Base-by-base conservation (phyloP, 2,888 invertebrate species). In the Galerucella pusilla region DNA sequence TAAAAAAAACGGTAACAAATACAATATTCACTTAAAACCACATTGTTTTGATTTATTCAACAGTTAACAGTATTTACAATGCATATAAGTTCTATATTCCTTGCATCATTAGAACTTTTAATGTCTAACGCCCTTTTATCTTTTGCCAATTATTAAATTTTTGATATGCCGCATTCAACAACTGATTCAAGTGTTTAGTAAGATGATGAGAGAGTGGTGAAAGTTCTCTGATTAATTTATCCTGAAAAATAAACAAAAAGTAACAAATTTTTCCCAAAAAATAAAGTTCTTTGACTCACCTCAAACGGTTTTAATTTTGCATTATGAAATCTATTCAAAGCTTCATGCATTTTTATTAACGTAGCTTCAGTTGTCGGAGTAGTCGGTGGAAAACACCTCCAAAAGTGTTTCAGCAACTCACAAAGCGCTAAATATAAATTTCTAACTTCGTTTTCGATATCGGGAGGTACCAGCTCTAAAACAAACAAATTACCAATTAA, bases 401-500 rank as follows among this genome's bases (percentile, higher is more conserved):
- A 99, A 88, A 99, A 96, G 88, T 98, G 98, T 75, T 96, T 92
- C 14, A 98, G 89, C 75, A 99, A 88, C 89, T 99, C 99, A 77
- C 95, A 93, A 5, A 95, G 90, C 0, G 96, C 95, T 69, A 94
- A 90, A 88, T 98, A 98, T 69, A 97, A 89, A 78, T 95, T 93
- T 73, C 94, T 91, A 12, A 98, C 89, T 84, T 98, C 98, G 63
- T 91, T 91, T 84, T 96, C 95, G 75, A 97, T 91, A 83, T 96
- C 95, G 12, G 91, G 86, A 9, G 96, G 95, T 76, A 98, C 94
- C 84, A 96, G 89, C 88, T 97, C 97, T 95, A 86, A 42, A 87
- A 87, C 84, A 80, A 63, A 63, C 7, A 25, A 25, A 16, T 61
- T 25, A n/a, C 1, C 11, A 16, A 54, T 35, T 52, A 49, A 45